Base-by-base conservation (phyloP, 1,140 invertebrate species). In the Drosophila mauritiana region DNA sequence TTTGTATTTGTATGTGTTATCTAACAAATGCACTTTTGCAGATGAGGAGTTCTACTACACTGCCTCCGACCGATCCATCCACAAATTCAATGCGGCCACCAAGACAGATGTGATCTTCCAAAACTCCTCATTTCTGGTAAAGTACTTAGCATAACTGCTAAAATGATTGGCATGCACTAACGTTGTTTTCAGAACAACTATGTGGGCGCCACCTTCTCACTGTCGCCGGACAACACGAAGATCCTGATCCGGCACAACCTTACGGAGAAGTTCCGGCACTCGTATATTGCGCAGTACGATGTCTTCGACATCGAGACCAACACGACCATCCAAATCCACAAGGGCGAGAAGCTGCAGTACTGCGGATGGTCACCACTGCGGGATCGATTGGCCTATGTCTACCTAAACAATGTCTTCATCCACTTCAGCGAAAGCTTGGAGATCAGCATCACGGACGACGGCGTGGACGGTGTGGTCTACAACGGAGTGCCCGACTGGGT, bases 401-500 rank as follows among this genome's bases (percentile, higher is more conserved):
- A 95, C 70, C 93, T 95, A 43, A 98, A 98, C 90, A 96, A 98
- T 88, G 95, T 98, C 77, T 94, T 92, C 37, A 78, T 91, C 61
- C 93, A 92, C 40, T 92, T 90, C 25, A 93, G 93, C 40, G 94
- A 92, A 64, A 89, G 89, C 34, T 53, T 85, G 0, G 88, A 93
- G 36, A 58, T 91, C 20, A 84, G 91, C 80, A 74, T 97, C 6
- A 96, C 96, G 1, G 93, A 83, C 1, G 94, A 93, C 74, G 95
- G 95, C 2, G 78, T 93, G 1, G 83, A 93, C 1, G 94, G 94
- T 42, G 92, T 94, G 4, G 93, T 98, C 55, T 98, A 96, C 92
- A 97, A 98, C 84, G 96, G 96, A 4, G 93, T 96, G 4, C 94
- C 96, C 36, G 96, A 96, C 90, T 96, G 96, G 96, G 95, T 96